Base-by-base conservation (phyloP, 2,113 vertebrate species). In the Gorsachius goisagi region DNA sequence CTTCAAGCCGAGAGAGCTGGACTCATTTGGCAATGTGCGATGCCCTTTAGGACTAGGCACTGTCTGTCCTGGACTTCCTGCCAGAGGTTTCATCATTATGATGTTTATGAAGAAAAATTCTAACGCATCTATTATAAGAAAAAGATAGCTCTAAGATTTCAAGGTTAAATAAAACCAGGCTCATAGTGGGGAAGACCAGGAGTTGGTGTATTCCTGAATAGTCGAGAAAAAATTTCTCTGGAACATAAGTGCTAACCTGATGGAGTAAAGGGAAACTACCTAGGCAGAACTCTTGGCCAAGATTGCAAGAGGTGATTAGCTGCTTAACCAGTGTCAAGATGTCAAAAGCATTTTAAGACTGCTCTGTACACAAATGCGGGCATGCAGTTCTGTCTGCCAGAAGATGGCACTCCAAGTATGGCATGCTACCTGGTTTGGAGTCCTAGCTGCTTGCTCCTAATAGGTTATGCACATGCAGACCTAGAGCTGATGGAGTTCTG, bases 341-440 rank as follows among this genome's bases (percentile, higher is more conserved):
- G 2, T 49, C 21, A 9, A 1, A 9, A 9, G 32, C 28, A 0
- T 1, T 13, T 49, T 7, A 9, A 2, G 6, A 1, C 13, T 12
- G 52, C 33, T 37, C 32, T 9, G 26, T 12, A 0, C 4, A 4
- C 44, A 3, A 6, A 9, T 2, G 47, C 68, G 50, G 69, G 72
- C 89, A 24, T 4, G 52, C 77, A 37, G 50, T 15, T 5, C 75
- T 33, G 0, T 11, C 35, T 73, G 80, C 93, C 95, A 87, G 95
- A 44, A 96, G 96, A 72, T 94, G 96, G 96, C 95, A 92, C 94
- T 96, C 62, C 1, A 78, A 64, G 93, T 23, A 83, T 55, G 77
- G 60, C 58, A 4, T 55, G 87, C 8, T 44, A 0, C 35, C 0
- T 53, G 22, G 28, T 28, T 33, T 5, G 4, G 53, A 62, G 45